Conservation (phyloP, 2,113 vertebrate genomes). For the Sander lucioperca region DNA sequence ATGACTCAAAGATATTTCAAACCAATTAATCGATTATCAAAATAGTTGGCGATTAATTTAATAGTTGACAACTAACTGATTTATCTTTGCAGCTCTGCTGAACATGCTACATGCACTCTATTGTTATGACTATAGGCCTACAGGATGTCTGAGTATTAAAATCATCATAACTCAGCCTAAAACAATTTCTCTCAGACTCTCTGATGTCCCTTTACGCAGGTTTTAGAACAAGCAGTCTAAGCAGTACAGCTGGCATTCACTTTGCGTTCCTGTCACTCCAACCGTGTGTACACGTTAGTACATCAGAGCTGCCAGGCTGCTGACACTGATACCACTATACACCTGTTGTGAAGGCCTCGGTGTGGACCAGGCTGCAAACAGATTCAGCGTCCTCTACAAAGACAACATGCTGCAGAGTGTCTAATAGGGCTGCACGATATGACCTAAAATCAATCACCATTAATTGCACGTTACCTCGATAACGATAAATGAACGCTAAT, state of each 20-base stretch:
- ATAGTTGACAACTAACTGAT: no score
- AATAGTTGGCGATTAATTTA: no score
- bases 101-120: not conserved
- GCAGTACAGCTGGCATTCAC: constrained; percentile 20
- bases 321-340: constrained; percentile 12
- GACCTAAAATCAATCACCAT: no score
- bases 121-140: not conserved
- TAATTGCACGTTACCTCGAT: no score
- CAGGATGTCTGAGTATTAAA: not conserved
- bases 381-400: constrained; percentile 21
- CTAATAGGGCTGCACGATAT: not conserved
- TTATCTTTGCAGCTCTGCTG: no score
- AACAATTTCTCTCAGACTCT: not conserved
- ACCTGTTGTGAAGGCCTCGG: constrained; percentile 42
- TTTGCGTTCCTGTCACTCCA: constrained; percentile 24
- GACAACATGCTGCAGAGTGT: not conserved
- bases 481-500: no score
- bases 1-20: no score
- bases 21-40: no score
- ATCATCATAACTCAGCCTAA: not conserved
- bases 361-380: not conserved
- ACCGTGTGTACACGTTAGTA: constrained; percentile 14
- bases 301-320: constrained; percentile 3
- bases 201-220: not conserved
- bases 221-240: not conserved